A percentile compares a stretch with the other conserved stretches of the same genome.
phyloP scores from a whole-genome alignment of 2,797 vertebrate species.

The Hemibagrus guttatus region DNA sequence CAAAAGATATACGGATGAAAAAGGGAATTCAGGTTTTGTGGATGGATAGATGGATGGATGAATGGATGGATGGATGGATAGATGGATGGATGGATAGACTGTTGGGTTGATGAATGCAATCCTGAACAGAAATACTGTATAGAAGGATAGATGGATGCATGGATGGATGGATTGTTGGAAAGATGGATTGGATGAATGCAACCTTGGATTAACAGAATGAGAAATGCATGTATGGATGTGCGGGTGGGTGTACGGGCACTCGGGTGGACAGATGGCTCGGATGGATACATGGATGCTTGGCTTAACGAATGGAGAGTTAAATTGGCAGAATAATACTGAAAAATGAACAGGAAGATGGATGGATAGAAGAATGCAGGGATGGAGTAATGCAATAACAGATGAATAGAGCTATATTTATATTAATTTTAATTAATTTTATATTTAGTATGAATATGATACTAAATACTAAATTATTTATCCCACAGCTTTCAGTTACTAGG shows the following conservation, averaged over 20 bases:
- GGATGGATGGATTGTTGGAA: not conserved
- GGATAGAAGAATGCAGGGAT: not conserved
- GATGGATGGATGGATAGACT: not conserved
- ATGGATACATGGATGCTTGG: not conserved
- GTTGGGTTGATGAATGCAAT: too few relatives aligned
- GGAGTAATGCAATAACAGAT: not conserved
- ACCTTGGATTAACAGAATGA: not conserved
- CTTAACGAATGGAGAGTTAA: not conserved
- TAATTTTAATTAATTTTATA: too few relatives aligned
- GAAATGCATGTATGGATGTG: not conserved
- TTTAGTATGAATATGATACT: too few relatives aligned
- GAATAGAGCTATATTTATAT: not conserved
- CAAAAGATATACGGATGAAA: not conserved
- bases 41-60: not conserved
- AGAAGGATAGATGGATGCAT: not conserved
- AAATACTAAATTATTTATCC: not conserved
- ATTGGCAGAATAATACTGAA: too few relatives aligned
- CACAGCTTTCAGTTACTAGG: not conserved
- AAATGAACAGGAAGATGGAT: not conserved
- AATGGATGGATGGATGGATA: not conserved
- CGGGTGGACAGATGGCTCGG: not conserved
- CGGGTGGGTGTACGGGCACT: not conserved
- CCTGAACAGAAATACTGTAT: not conserved
- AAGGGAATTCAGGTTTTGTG: not conserved
- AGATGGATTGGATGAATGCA: not conserved